phyloP scores from a whole-genome alignment of 2,797 vertebrate genomes.

The Melanotaenia parkinsoni region DNA sequence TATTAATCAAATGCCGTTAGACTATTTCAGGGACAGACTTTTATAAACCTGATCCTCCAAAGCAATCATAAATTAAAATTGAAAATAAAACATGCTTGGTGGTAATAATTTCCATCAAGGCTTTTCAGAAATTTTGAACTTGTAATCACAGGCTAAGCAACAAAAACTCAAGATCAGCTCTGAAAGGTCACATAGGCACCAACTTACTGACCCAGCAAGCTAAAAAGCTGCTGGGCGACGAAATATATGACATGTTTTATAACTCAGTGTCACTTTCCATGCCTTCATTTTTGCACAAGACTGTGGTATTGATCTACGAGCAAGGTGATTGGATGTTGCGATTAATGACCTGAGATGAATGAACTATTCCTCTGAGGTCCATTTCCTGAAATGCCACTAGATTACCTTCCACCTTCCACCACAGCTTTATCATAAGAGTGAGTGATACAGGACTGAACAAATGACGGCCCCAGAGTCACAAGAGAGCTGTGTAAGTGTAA shows the following conservation, averaged over 20 bases:
- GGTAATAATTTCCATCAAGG: conserved; percentile 2
- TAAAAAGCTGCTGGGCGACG: conserved; percentile 68
- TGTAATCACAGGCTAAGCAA: conserved; percentile 45
- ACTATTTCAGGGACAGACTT: conserved; percentile 31
- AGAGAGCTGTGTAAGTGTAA: conserved; percentile 68
- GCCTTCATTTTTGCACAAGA: conserved; percentile 65
- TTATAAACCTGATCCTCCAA: conserved; percentile 13
- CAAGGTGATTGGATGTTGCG: conserved; percentile 77
- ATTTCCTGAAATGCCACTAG: conserved; percentile 81
- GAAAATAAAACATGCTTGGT: conserved; percentile 11
- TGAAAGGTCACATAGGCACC: conserved; percentile 53
- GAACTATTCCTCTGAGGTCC: conserved; percentile 80
- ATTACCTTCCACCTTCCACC: conserved; percentile 76
- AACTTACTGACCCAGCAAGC: conserved; percentile 57
- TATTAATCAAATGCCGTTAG: conserved; percentile 56
- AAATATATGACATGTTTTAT: conserved; percentile 66
- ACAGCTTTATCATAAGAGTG: conserved; percentile 77
- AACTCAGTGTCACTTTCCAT: conserved; percentile 74
- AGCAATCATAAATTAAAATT: conserved; percentile 30
- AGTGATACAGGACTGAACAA: conserved; percentile 62
- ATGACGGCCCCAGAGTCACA: conserved; percentile 67
- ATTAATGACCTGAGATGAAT: conserved; percentile 83
- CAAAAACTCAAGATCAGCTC: conserved; percentile 54
- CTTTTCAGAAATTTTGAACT: conserved; percentile 29
- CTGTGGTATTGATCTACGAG: conserved; percentile 82